These are phyloP conservation scores for Parnassius orleans DNA, from an alignment of 2,888 invertebrate genomes.

Conservation along the genomic window DNA sequence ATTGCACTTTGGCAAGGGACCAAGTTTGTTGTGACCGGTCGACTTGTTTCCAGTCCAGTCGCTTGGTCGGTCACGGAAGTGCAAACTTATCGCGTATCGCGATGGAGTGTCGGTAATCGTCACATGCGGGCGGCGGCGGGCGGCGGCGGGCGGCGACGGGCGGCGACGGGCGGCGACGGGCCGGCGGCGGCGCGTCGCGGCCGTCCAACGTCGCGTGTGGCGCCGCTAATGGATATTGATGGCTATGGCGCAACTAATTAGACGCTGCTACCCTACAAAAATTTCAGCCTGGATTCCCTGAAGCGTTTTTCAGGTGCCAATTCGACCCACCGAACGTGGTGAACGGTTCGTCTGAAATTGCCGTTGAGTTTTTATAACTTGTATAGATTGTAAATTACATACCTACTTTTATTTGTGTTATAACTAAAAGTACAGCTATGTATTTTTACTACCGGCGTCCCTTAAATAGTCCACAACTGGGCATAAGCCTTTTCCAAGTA, in stretches of 20 bases:
- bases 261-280: conserved; percentile 50
- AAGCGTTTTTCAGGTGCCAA: conserved; percentile 47
- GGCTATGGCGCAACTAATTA: conserved; percentile 75
- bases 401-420: too few relatives aligned
- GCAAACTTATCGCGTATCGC: conserved; percentile 60
- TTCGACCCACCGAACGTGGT: conserved; percentile 21
- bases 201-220: conserved; percentile 68
- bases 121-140: conserved; percentile 41
- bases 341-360: neutral
- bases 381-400: too few relatives aligned
- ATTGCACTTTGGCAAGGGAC: conserved; percentile 19
- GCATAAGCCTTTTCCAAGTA: too few relatives aligned
- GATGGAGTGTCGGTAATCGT: conserved; percentile 58
- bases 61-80: conserved; percentile 46
- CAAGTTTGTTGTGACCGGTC: conserved; percentile 5
- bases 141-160: conserved; percentile 34
- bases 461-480: too few relatives aligned
- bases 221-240: conserved; percentile 80
- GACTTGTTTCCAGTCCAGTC: conserved; percentile 11
- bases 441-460: too few relatives aligned
- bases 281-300: conserved; percentile 43
- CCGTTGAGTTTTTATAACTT: too few relatives aligned
- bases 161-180: conserved; percentile 36
- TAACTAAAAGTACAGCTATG: too few relatives aligned
- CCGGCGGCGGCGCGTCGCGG: conserved; percentile 37